These are phyloP conservation scores for Limnodromus scolopaceus DNA, from an alignment of 2,797 vertebrate species.

Conservation along the genomic window DNA sequence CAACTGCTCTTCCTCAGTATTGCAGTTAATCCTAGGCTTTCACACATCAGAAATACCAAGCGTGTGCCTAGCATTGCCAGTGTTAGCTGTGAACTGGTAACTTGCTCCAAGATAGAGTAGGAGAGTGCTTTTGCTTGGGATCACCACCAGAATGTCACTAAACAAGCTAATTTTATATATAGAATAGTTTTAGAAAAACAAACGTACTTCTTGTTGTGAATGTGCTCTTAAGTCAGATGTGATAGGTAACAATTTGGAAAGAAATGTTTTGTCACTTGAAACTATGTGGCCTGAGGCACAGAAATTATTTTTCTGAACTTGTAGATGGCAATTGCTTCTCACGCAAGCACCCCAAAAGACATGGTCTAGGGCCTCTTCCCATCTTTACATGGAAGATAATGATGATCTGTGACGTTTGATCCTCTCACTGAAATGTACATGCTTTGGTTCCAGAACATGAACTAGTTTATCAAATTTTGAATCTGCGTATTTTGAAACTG, in stretches of 20 bases:
- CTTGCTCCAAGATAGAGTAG: not conserved
- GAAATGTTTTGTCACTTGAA: not conserved
- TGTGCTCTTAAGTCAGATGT: not conserved
- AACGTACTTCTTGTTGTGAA: not conserved
- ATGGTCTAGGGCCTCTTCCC: not conserved
- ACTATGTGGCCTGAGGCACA: not conserved
- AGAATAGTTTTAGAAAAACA: not conserved
- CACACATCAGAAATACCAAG: fast-evolving
- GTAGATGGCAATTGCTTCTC: not conserved
- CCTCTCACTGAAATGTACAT: not conserved
- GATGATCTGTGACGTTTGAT: not conserved
- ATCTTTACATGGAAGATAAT: not conserved
- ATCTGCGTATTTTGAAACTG: not conserved
- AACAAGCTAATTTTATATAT: not conserved
- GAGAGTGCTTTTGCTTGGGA: not conserved
- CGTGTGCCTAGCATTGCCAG: not conserved
- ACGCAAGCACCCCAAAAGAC: not conserved
- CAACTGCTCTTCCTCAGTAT: not conserved
- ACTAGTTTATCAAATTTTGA: not conserved
- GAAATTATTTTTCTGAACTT: not conserved
- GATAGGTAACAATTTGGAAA: not conserved
- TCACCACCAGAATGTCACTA: not conserved
- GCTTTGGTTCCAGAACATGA: not conserved
- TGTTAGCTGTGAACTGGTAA: not conserved
- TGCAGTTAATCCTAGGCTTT: not conserved